Evolutionary conservation across 92 coral and sea anemone genomes (phyloP).

Genomic region (Phenganax stokvisi): DNA sequence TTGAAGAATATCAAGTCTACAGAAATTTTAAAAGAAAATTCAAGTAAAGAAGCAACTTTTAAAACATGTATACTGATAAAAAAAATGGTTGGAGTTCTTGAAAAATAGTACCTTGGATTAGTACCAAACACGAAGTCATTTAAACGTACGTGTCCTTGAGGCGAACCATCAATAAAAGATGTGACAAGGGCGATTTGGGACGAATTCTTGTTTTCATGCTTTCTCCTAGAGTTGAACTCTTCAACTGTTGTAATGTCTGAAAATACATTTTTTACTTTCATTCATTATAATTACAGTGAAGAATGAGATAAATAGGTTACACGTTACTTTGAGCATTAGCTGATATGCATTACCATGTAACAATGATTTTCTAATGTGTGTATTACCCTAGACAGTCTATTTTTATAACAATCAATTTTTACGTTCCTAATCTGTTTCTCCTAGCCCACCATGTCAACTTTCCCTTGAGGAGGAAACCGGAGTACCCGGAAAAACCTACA

Average conservation of each 20-base stretch:
- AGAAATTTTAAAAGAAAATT: not conserved
- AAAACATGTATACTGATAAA: not conserved
- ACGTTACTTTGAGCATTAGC: too few species aligned
- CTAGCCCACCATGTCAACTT: too few species aligned
- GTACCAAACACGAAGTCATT: conserved; percentile 92
- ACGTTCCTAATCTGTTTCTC: too few species aligned
- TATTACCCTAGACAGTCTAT: too few species aligned
- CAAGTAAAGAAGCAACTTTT: not conserved
- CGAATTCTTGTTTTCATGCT: conserved; percentile 74
- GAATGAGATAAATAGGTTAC: not conserved
- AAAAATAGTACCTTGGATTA: conserved; percentile 68
- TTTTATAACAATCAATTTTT: too few species aligned
- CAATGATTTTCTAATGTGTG: too few species aligned
- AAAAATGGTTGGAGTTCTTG: not conserved
- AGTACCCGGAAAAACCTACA: too few species aligned
- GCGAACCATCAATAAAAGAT: conserved; percentile 54
- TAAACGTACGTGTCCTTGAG: conserved; percentile 67
- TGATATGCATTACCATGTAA: too few species aligned
- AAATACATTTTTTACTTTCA: conserved; percentile 17
- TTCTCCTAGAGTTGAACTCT: conserved; percentile 64
- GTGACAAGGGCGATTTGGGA: conserved; percentile 77
- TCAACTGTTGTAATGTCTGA: conserved; percentile 59
- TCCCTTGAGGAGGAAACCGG: too few species aligned
- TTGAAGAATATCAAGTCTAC: conserved; percentile 85
- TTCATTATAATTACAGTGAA: too few species aligned